Percentiles rank a stretch among this genome's conserved stretches.
phyloP scores from a whole-genome alignment of 2,113 vertebrate species.

The human (Homo sapiens) region GRCh38 chr4:32018001-32018500 shows the following conservation, averaged over 20 bases:
- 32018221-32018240: background rate
- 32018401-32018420: background rate
- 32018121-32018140: background rate
- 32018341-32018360: background rate
- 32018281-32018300: background rate
- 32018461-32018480: background rate
- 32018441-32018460: background rate
- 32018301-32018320: background rate
- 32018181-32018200: background rate
- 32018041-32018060: background rate
- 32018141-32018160: background rate
- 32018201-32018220: background rate
- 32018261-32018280: background rate
- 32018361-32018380: background rate
- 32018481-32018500: background rate
- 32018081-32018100: background rate
- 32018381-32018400: background rate
- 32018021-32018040: background rate
- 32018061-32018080: background rate
- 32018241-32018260: background rate
- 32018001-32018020: too few relatives aligned
- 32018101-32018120: background rate
- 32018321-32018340: background rate
- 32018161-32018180: background rate
- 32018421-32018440: accelerated